Percentiles rank a stretch among this genome's conserved stretches.
phyloP scores from a whole-genome alignment of 1,140 invertebrate species.

The Anastrepha obliqua region DNA sequence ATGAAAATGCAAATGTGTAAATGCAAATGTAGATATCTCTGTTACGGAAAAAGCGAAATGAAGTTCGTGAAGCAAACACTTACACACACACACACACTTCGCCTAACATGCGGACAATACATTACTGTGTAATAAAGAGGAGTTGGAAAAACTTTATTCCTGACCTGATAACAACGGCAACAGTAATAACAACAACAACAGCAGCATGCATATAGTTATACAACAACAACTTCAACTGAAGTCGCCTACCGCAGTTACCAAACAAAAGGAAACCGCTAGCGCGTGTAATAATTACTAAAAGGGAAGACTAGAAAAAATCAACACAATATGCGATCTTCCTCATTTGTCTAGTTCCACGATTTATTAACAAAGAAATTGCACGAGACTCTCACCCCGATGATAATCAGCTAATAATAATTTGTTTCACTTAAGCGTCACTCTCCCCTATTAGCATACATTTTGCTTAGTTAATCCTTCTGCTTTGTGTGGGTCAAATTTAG shows the following conservation, averaged over 20 bases:
- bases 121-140: constrained; percentile 24
- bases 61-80: not conserved
- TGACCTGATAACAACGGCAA: not conserved
- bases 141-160: constrained; percentile 12
- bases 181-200: not conserved
- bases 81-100: not conserved
- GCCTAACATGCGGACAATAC: not conserved
- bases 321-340: not conserved
- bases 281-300: not conserved
- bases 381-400: not conserved
- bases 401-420: too few relatives aligned
- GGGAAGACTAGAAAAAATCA: not conserved
- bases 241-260: not conserved
- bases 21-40: constrained; percentile 42
- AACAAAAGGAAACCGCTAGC: not conserved
- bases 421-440: too few relatives aligned
- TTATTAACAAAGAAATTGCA: not conserved
- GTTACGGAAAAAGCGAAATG: constrained; percentile 14
- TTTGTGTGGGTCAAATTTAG: too few relatives aligned
- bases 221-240: not conserved
- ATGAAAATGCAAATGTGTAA: constrained; percentile 52
- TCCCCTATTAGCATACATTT: too few relatives aligned
- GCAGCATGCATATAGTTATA: not conserved
- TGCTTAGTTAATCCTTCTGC: too few relatives aligned
- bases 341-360: not conserved